Percentiles rank a stretch among this genome's conserved stretches.
These are phyloP conservation scores for Sinodicranocentrus sp. DNA, from an alignment of 2,888 invertebrate genomes.

Conservation along the genomic window DNA sequence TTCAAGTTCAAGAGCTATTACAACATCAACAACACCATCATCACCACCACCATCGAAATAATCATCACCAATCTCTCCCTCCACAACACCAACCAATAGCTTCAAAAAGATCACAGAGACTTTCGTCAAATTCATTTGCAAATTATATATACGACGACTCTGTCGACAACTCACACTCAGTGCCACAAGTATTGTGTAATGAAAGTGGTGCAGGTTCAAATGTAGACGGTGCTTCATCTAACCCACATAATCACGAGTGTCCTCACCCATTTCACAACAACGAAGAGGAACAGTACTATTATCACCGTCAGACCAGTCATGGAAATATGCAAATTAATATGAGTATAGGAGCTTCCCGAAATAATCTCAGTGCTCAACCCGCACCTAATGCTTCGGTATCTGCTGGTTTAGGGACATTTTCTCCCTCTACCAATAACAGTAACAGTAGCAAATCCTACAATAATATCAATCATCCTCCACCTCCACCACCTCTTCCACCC, in stretches of 20 bases:
- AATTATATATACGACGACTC: constrained; percentile 27
- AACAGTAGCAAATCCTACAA: background rate
- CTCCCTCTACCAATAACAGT: background rate
- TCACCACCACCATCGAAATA: constrained; percentile 44
- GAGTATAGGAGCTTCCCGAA: constrained; percentile 56
- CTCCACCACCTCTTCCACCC: constrained; percentile 23
- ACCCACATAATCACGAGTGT: constrained; percentile 10
- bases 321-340: constrained; percentile 66
- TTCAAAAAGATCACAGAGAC: constrained; percentile 32
- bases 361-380: constrained; percentile 50
- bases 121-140: constrained; percentile 21
- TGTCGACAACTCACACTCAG: constrained; percentile 18
- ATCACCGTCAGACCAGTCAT: constrained; percentile 21
- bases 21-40: constrained; percentile 47
- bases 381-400: constrained; percentile 5
- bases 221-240: background rate
- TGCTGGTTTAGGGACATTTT: background rate
- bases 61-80: constrained; percentile 24
- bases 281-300: constrained; percentile 30
- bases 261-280: constrained; percentile 36
- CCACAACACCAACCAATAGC: constrained; percentile 36
- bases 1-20: constrained; percentile 60
- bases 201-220: constrained; percentile 10
- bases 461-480: constrained; percentile 33
- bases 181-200: constrained; percentile 20